Conservation (phyloP, 1,140 invertebrate species). For the Calliopsis andreniformis region DNA sequence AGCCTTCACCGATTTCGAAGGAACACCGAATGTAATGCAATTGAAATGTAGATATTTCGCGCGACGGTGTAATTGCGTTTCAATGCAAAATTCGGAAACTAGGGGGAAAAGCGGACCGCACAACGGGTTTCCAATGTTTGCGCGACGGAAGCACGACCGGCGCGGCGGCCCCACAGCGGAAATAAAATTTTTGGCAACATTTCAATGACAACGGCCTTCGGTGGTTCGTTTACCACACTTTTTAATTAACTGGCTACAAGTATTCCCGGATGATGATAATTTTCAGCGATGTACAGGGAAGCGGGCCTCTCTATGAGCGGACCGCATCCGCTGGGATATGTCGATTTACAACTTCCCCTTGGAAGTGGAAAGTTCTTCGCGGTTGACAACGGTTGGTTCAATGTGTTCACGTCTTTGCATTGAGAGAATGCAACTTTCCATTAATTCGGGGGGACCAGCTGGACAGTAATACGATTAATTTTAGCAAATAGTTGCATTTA, state of each 20-base stretch:
- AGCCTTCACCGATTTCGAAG: constrained; percentile 1
- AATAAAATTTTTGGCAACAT: constrained; percentile 64
- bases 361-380: background rate
- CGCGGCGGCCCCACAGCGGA: constrained; percentile 16
- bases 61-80: constrained; percentile 56
- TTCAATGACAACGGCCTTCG: constrained; percentile 51
- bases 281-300: constrained; percentile 25
- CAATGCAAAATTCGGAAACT: constrained; percentile 37
- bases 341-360: constrained; percentile 21
- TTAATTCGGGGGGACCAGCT: too few relatives aligned
- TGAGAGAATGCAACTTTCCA: background rate
- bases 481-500: too few relatives aligned
- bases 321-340: constrained; percentile 2
- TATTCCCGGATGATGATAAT: constrained; percentile 53
- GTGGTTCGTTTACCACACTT: constrained; percentile 23
- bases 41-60: constrained; percentile 20
- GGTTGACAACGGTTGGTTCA: background rate
- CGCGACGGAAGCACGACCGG: constrained; percentile 25
- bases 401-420: background rate
- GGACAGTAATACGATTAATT: too few relatives aligned
- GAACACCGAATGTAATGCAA: background rate
- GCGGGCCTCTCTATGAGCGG: constrained; percentile 18
- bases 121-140: constrained; percentile 26
- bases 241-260: constrained; percentile 61
- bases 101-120: constrained; percentile 10